phyloP scores from a whole-genome alignment of 2,113 vertebrate genomes.

The Gambusia affinis region DNA sequence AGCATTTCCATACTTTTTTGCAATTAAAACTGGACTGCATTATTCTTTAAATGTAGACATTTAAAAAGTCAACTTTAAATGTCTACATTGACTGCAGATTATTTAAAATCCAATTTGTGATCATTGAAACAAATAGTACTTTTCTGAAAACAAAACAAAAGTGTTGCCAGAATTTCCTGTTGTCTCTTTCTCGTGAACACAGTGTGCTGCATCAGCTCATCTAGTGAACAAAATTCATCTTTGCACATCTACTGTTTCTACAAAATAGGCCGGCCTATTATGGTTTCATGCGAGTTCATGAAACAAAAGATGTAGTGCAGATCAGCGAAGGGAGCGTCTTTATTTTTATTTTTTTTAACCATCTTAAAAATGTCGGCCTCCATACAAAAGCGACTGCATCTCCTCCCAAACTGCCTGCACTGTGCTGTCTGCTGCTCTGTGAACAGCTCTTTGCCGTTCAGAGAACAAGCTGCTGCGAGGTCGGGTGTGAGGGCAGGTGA shows the following conservation, averaged over 20 bases:
- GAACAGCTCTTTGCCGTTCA: conserved; percentile 39
- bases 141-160: neutral
- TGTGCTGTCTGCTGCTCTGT: conserved; percentile 24
- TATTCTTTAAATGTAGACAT: too few relatives aligned
- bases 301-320: too few relatives aligned
- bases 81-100: neutral
- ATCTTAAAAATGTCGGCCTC: conserved; percentile 11
- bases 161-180: too few relatives aligned
- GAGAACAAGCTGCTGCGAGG: conserved; percentile 44
- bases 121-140: neutral
- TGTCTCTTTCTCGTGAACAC: neutral
- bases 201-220: neutral
- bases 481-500: conserved; percentile 66
- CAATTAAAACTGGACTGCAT: too few relatives aligned
- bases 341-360: conserved; percentile 11
- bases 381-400: conserved; percentile 5
- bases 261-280: too few relatives aligned
- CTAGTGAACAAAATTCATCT: neutral
- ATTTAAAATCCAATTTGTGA: neutral
- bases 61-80: too few relatives aligned
- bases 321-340: neutral
- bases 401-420: conserved; percentile 3
- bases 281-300: too few relatives aligned
- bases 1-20: too few relatives aligned
- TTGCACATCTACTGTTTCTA: neutral